Base-by-base conservation (phyloP, 2,888 invertebrate species). In the Piscicola geometra region DNA sequence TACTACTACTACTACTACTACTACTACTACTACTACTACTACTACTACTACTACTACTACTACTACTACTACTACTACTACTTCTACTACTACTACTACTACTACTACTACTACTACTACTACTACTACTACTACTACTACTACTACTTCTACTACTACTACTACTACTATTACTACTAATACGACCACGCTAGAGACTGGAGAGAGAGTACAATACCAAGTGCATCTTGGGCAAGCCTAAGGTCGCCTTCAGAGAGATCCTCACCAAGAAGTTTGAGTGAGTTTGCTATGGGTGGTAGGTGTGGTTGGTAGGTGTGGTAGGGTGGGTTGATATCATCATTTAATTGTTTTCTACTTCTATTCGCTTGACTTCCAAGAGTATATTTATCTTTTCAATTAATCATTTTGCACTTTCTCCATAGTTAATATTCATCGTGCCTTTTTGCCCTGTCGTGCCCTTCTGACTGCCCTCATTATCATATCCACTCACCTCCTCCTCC, bases 191-290 rank as follows among this genome's bases (percentile, higher is more conserved):
- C 50, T 83, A 89, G 88, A 89, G 99, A 78, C 93, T 99, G 92
- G 96, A 98, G 86, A 89, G 94, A 18, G 99, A 99, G 86, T 99
- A 96, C 84, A 91, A 90, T 81, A 95, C 96, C 82, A 92, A 93
- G 0, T 93, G 97, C 0, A 88, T 90, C 32, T 87, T 98, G 78
- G 95, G 95, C 35, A 97, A 94, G 86, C 99, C 99, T 0, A 97
- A 97, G 85, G 99, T 99, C 0, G 92, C 99, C 0, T 99, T 98
- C 86, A 82, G 87, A 76, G 90, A 96, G 79, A 95, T 97, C 86
- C 15, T 77, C 18, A 28, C 66, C 18, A 21, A 80, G 0, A 78
- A 79, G 28, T 79, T 79, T 36, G 78, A 82, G 50, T 33, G 5
- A 5, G 15, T 28, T 52, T 33, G 5, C 52, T 33, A 41, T 52